Evolutionary conservation across 1,140 invertebrate genomes (phyloP).

Genomic region (Wiebesia pumilae): DNA sequence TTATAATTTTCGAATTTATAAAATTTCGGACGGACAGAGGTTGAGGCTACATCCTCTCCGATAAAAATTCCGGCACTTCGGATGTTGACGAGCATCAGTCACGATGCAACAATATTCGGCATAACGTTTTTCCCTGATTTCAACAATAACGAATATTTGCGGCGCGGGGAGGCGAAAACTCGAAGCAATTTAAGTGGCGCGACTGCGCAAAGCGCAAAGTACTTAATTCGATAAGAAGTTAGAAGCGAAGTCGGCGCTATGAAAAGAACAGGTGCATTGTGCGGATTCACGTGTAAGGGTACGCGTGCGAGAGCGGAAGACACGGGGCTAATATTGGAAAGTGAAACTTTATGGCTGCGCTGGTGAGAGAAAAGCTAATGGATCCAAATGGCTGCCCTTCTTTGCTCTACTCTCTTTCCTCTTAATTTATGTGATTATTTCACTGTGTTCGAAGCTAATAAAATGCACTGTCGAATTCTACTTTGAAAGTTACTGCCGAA

Average conservation of each 20-base stretch:
- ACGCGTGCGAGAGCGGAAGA: background rate
- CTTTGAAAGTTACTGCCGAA: slow-evolving; percentile 5
- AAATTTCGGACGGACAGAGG: background rate
- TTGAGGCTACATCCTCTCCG: background rate
- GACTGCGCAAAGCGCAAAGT: slow-evolving; percentile 31
- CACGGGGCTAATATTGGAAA: slow-evolving; percentile 36
- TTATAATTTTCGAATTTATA: background rate
- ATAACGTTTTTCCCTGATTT: background rate
- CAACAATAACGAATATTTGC: slow-evolving; percentile 35
- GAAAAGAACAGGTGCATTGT: background rate
- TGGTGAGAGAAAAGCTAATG: slow-evolving; percentile 10
- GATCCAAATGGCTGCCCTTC: slow-evolving; percentile 12
- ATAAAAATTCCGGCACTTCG: background rate
- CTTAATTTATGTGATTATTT: background rate
- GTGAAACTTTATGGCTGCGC: slow-evolving; percentile 33
- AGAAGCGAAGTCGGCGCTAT: background rate
- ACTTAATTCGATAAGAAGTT: slow-evolving; percentile 44
- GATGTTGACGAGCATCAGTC: too few species aligned
- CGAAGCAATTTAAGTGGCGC: background rate
- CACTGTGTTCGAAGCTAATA: background rate
- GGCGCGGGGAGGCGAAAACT: background rate
- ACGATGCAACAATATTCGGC: too few species aligned
- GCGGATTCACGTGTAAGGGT: background rate
- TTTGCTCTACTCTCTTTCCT: background rate
- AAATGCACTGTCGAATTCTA: background rate